Evolutionary conservation across 1,140 invertebrate genomes (phyloP).

Genomic region (Schlechtendalia chinensis): DNA sequence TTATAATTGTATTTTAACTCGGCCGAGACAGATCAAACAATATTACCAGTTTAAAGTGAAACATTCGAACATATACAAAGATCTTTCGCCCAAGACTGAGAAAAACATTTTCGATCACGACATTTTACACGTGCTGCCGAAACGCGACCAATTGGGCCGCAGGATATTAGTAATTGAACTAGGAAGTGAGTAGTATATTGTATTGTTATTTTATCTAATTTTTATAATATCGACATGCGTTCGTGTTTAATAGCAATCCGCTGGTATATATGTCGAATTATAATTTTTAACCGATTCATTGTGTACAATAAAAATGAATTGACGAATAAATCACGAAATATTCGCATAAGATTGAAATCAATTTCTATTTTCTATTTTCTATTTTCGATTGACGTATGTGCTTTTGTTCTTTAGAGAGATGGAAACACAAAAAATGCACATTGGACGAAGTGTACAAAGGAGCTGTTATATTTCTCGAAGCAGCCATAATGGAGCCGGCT

Average conservation of each 20-base stretch:
- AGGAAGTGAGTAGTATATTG: conserved; percentile 66
- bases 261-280: too few relatives aligned
- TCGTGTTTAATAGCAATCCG: too few relatives aligned
- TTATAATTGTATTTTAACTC: background rate
- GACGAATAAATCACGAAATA: background rate
- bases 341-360: too few relatives aligned
- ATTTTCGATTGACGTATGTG: too few relatives aligned
- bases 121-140: conserved; percentile 72
- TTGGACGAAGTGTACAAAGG: conserved; percentile 82
- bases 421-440: conserved; percentile 76
- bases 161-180: conserved; percentile 73
- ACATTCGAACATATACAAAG: conserved; percentile 69
- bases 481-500: conserved; percentile 74
- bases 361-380: too few relatives aligned
- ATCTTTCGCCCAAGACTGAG: conserved; percentile 68
- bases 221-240: too few relatives aligned
- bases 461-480: conserved; percentile 74
- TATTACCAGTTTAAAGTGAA: conserved; percentile 79
- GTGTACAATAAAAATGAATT: too few relatives aligned
- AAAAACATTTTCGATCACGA: conserved; percentile 76
- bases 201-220: too few relatives aligned
- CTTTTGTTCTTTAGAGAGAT: conserved; percentile 65
- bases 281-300: too few relatives aligned
- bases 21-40: conserved; percentile 65
- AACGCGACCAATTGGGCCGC: conserved; percentile 70